Evolutionary conservation across 2,888 invertebrate genomes (phyloP).

Genomic region (Holacanthella duospinosa): DNA sequence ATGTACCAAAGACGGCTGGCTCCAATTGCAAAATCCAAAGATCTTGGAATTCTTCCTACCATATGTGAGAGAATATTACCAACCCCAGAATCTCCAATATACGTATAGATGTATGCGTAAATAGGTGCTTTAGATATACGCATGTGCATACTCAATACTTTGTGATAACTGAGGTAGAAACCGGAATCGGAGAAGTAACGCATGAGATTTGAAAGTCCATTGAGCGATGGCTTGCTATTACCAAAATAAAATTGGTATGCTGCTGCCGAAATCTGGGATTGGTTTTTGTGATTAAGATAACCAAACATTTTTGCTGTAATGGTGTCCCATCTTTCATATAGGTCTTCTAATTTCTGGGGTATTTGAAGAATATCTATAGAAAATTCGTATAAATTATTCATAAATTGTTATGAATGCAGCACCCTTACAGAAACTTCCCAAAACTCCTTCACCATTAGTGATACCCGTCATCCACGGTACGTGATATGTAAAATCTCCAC

Average conservation of each 20-base stretch:
- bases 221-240: slow-evolving; percentile 17
- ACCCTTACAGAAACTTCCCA: not conserved
- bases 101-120: slow-evolving; percentile 24
- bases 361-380: slow-evolving; percentile 4
- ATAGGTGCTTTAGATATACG: slow-evolving; percentile 21
- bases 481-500: not conserved
- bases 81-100: slow-evolving; percentile 20
- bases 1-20: slow-evolving; percentile 9
- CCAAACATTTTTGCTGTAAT: slow-evolving; percentile 22
- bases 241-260: slow-evolving; percentile 24
- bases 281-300: slow-evolving; percentile 20
- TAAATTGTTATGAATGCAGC: not conserved
- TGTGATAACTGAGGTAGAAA: slow-evolving; percentile 26
- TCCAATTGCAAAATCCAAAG: slow-evolving; percentile 11
- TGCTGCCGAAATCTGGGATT: slow-evolving; percentile 16
- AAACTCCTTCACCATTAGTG: slow-evolving; percentile 1
- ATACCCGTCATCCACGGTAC: slow-evolving; percentile 25
- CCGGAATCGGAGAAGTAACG: slow-evolving; percentile 23
- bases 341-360: slow-evolving; percentile 7
- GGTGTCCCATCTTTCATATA: slow-evolving; percentile 24
- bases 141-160: slow-evolving; percentile 21
- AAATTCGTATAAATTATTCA: not conserved
- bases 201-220: slow-evolving; percentile 15
- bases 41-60: slow-evolving; percentile 12
- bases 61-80: not conserved